These are phyloP conservation scores for Otocyon megalotis DNA, from an alignment of 2,113 vertebrate genomes.

Conservation along the genomic window DNA sequence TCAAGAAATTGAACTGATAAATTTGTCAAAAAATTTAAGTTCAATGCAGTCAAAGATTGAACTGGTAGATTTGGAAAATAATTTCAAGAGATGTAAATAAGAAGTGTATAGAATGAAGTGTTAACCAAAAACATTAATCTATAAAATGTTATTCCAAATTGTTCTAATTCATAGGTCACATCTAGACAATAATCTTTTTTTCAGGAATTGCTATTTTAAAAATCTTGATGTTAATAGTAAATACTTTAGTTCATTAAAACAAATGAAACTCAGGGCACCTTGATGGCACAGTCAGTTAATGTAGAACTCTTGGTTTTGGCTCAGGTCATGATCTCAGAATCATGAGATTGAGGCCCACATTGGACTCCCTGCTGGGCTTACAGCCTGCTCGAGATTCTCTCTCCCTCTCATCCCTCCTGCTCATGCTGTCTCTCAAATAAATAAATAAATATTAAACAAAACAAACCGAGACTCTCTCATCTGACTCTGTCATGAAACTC, in stretches of 20 bases:
- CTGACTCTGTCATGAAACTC: neutral
- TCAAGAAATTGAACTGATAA: neutral
- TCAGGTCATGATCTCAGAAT: neutral
- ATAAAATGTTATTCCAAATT: neutral
- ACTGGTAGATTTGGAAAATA: neutral
- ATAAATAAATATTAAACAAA: neutral
- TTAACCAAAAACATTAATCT: slow-evolving; percentile 20
- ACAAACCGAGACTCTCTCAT: neutral
- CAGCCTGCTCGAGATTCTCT: neutral
- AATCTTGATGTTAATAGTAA: neutral
- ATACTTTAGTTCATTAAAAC: neutral
- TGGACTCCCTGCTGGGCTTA: neutral
- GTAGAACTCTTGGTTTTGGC: neutral
- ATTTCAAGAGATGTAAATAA: neutral
- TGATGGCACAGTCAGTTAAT: neutral
- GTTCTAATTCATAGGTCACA: neutral
- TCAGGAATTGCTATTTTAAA: neutral
- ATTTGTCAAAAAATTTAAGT: neutral
- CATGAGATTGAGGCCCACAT: neutral
- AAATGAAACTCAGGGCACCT: neutral
- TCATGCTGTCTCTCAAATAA: neutral
- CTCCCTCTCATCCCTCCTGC: neutral
- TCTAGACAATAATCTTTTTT: neutral
- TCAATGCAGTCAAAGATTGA: neutral
- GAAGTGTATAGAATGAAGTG: neutral